A percentile compares a stretch with the other conserved stretches of the same genome.
These are phyloP conservation scores for Ephialtes manifestator DNA, from an alignment of 2,888 invertebrate species.

Conservation along the genomic window DNA sequence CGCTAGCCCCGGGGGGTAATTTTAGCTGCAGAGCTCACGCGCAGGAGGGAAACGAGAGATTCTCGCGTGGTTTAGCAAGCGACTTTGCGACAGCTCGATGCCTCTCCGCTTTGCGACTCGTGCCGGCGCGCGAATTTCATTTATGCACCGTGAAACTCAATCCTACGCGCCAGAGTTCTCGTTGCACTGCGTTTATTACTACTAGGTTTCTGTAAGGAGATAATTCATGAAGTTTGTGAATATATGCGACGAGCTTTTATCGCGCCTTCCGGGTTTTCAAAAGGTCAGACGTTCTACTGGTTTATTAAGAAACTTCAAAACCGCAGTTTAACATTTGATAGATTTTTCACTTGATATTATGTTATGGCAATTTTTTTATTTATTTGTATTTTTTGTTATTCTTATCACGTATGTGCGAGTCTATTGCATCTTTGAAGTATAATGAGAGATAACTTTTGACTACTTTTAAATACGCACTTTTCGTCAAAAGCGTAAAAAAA, in stretches of 20 bases:
- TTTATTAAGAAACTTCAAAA: not conserved
- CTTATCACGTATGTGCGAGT: no score
- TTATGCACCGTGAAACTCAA: constrained; percentile 57
- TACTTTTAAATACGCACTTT: no score
- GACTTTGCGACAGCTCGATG: constrained; percentile 28
- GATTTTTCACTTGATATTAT: not conserved
- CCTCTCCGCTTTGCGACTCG: constrained; percentile 1
- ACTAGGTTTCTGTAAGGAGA: not conserved
- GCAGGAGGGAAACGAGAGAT: constrained; percentile 51
- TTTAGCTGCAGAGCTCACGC: constrained; percentile 58
- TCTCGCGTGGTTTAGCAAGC: constrained; percentile 35
- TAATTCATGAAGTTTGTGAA: constrained; percentile 5
- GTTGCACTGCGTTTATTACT: constrained; percentile 25
- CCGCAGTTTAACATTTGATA: not conserved
- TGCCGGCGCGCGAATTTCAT: constrained; percentile 46
- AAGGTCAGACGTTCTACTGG: not conserved
- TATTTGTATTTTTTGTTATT: no score
- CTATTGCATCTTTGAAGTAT: no score
- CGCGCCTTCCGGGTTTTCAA: constrained; percentile 17
- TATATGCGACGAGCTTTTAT: not conserved
- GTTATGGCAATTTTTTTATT: not conserved
- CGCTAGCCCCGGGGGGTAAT: constrained; percentile 57
- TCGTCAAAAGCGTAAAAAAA: no score
- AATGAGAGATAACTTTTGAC: no score
- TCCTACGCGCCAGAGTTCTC: constrained; percentile 42